phyloP scores from a whole-genome alignment of 1,140 invertebrate species.

The Wasmannia auropunctata region DNA sequence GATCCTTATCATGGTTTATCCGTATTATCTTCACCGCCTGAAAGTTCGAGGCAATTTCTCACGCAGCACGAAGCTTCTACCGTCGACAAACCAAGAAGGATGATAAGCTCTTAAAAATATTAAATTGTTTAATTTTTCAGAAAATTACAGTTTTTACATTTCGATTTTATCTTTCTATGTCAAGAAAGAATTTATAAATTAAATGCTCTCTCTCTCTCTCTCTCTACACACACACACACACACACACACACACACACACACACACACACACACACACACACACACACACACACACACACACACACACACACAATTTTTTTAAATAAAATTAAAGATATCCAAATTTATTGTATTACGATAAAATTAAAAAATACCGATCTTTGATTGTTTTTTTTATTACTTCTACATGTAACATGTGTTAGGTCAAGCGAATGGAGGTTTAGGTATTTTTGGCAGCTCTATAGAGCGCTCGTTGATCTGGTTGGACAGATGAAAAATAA shows the following conservation, averaged over 20 bases:
- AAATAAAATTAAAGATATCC: neutral
- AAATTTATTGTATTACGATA: neutral
- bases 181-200: neutral
- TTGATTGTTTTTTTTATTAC: neutral
- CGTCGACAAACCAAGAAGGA: neutral
- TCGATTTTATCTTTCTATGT: neutral
- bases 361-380: neutral
- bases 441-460: constrained; percentile 20
- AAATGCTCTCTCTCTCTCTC: neutral
- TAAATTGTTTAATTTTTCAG: constrained; percentile 9
- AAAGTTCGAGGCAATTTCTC: constrained; percentile 39
- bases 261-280: too few species aligned
- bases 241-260: too few species aligned
- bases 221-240: too few species aligned
- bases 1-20: constrained; percentile 26
- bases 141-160: neutral
- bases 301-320: too few species aligned
- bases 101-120: constrained; percentile 21
- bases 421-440: neutral
- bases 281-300: too few species aligned
- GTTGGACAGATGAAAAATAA: constrained; percentile 34
- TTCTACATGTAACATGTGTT: neutral
- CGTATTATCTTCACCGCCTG: neutral
- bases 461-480: neutral
- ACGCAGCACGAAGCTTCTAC: neutral